Evolutionary conservation across 2,113 vertebrate species (phyloP).

Genomic region (Balaenoptera acutorostrata): DNA sequence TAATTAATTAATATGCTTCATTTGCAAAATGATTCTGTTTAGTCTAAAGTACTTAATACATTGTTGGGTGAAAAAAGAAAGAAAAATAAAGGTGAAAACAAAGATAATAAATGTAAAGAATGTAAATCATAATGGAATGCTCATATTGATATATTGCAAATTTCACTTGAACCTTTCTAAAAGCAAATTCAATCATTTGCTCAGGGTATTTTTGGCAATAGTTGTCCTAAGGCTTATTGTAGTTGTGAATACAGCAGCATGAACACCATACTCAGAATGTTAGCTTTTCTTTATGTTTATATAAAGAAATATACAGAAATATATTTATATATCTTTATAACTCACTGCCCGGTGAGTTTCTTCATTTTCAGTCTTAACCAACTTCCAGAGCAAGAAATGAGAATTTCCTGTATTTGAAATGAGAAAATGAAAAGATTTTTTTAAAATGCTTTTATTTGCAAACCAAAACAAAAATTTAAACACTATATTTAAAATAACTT

Average conservation of each 20-base stretch:
- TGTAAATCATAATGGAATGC: neutral
- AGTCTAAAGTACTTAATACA: neutral
- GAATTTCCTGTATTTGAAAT: neutral
- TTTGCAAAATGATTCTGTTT: neutral
- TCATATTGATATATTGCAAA: neutral
- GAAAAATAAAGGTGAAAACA: neutral
- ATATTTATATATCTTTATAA: too few relatives aligned
- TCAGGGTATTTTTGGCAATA: neutral
- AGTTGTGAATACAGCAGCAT: neutral
- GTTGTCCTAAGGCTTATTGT: neutral
- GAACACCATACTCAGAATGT: neutral
- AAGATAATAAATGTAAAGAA: neutral
- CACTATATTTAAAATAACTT: neutral
- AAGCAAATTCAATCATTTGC: neutral
- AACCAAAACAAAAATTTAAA: neutral
- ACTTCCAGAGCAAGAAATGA: neutral
- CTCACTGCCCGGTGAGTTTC: neutral
- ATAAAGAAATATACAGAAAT: too few relatives aligned
- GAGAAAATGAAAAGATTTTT: neutral
- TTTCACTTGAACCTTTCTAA: neutral
- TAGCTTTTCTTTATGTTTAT: neutral
- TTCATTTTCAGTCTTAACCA: neutral
- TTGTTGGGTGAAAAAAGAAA: neutral
- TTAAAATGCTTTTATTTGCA: neutral
- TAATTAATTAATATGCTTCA: neutral